Base-by-base conservation (phyloP, 2,888 invertebrate genomes). In the Apamea crenata region DNA sequence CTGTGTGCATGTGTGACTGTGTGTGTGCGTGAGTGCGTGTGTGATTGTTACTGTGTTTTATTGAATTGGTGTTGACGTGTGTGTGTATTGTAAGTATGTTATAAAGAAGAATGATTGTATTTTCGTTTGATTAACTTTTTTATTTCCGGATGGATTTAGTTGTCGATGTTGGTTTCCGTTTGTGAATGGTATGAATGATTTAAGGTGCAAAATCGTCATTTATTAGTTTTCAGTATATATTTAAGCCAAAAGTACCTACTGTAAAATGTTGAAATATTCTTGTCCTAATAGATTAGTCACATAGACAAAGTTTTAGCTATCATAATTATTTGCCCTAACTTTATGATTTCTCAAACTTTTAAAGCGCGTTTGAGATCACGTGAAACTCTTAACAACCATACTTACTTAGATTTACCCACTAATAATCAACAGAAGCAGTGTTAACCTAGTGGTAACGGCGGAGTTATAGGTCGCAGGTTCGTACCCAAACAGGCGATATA, bases 41-140 rank as follows among this genome's bases (percentile, higher is more conserved):
- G 71, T 67, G 29, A 47, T 66, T 79, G 56, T 71, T 32, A 36
- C 53, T 56, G 40, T 59, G 40, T 76, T 74, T 80, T 66, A 44
- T 71, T 70, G 66, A 53, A 81, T 77, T 77, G 44, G 4, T 67
- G 36, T 32, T 69, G 44, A 18, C n/a, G 59, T 53, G 12, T 66
- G 66, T 69, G 29, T 72, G 36, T 69, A 10, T 53, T 50, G 25
- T 36, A 80, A 53, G 59, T 61, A 18, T 50, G 29, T 66, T 81
- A 32, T 32, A 18, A 70, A 65, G 29, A 74, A 47, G 53, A 68
- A 68, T 74, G 53, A 76, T 40, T 74, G 69, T 59, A 14, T 36
- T 81, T 50, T 29, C 53, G 53, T 36, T 69, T 21, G 1, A 32
- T 66, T 36, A 21, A 12, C 16, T 65, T 21, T 12, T 67, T 40